Evolutionary conservation across 2,888 invertebrate species (phyloP), one percentile per base, ranked within the genome.

Genomic region (Drosophila nigritarsus): DNA sequence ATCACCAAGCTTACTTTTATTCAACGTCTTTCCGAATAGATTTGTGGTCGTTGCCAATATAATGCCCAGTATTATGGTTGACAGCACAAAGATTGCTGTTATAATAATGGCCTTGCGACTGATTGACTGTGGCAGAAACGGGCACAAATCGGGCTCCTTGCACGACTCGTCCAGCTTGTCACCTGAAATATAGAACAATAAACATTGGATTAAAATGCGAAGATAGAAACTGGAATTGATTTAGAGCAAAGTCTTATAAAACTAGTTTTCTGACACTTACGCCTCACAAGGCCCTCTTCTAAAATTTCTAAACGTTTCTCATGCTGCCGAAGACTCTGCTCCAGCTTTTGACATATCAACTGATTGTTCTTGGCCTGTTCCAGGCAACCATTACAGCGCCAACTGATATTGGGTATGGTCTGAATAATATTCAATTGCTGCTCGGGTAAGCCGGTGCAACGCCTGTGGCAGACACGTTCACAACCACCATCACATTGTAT

Each of bases 1-100:
- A 87, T 93, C 92, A 86, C 91, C 91, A 82, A 87, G 74, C 92
- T 92, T 92, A 92, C 92, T 92, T 91, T 90, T 91, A 71, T 73
- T 80, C 40, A 77, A 34, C 54, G 81, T 62, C 65, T 87, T 86
- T 56, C 75, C 83, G 72, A 91, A 87, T 20, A 90, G 49, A 59
- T 75, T 79, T 42, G 73, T 88, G n/a, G 86, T 78, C 8, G 83
- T 79, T 29, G 82, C 87, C 68, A 91, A 63, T 48, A 89, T 63
- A 20, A 84, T 75, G 58, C 82, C 90, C 55, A 89, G 66, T 1
- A 89, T 42, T 18, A 88, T 78, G 36, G 83, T 89, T 7, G 89
- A 56, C 18, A 85, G 42, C 11, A 82, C 87, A n/a, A 90, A 70
- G 3, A 65, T 34, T 3, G 62, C 73, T 38, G 90, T 89, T 56